Conservation (phyloP, 2,797 vertebrate genomes). For the Helicolenus hilgendorfi region DNA sequence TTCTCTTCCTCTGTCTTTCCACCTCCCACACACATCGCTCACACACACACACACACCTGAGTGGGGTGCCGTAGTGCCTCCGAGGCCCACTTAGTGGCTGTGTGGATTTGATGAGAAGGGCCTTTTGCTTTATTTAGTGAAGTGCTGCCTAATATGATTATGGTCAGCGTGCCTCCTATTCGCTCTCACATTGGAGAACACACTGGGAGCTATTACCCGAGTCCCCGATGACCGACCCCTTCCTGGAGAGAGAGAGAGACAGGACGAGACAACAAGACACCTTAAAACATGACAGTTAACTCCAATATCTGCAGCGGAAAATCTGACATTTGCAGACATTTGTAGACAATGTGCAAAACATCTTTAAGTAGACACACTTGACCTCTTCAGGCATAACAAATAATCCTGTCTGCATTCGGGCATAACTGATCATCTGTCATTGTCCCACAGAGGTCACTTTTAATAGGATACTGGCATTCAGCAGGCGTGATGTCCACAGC, state of each 20-base stretch:
- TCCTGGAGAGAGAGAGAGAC: constrained; percentile 37
- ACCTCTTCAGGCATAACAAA: constrained; percentile 31
- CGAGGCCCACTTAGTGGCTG: constrained; percentile 80
- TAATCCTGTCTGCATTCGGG: constrained; percentile 5
- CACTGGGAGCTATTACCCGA: constrained; percentile 75
- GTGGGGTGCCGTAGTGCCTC: constrained; percentile 53
- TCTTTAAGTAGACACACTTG: not conserved
- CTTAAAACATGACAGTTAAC: not conserved
- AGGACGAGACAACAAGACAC: not conserved
- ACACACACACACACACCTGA: constrained; percentile 11
- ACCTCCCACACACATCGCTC: not conserved
- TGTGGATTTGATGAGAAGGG: constrained; percentile 87
- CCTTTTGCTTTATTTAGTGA: constrained; percentile 89
- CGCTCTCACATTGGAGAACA: constrained; percentile 59
- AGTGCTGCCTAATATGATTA: constrained; percentile 91
- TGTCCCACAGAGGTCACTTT: constrained; percentile 72
- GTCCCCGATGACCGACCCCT: constrained; percentile 68
- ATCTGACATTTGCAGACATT: not conserved
- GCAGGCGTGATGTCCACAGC: constrained; percentile 32
- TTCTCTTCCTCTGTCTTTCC: not conserved
- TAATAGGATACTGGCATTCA: constrained; percentile 61
- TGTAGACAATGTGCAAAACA: not conserved
- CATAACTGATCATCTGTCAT: constrained; percentile 65
- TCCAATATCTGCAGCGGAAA: not conserved
- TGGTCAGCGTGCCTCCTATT: constrained; percentile 73